These are phyloP conservation scores for Rhagoletis pomonella DNA, from an alignment of 1,140 invertebrate genomes.

Conservation along the genomic window DNA sequence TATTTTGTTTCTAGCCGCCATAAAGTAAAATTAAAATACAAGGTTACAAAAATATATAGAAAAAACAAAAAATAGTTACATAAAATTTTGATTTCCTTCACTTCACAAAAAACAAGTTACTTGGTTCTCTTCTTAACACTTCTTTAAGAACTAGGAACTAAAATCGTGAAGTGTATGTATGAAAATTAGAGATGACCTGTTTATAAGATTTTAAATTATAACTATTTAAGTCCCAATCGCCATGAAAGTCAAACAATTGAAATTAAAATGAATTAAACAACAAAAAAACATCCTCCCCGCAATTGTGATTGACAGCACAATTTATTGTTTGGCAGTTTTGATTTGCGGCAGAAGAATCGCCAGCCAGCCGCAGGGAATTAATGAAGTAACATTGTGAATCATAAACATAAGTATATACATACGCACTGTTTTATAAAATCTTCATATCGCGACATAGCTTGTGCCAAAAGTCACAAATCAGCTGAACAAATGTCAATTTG, in stretches of 20 bases:
- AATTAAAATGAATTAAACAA: background rate
- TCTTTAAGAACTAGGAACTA: too few species aligned
- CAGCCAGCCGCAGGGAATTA: background rate
- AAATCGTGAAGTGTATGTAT: too few species aligned
- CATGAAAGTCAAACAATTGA: background rate
- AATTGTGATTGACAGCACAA: conserved; percentile 36
- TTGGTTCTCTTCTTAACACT: too few species aligned
- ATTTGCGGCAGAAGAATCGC: background rate
- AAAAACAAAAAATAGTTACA: too few species aligned
- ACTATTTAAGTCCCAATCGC: too few species aligned
- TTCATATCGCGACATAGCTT: background rate
- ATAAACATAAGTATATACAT: background rate
- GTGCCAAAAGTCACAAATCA: background rate
- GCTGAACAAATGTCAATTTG: background rate
- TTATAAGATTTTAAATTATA: too few species aligned
- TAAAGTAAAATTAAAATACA: too few species aligned
- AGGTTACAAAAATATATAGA: too few species aligned
- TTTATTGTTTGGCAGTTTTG: conserved; percentile 19
- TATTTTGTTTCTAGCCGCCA: too few species aligned
- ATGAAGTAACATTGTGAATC: background rate
- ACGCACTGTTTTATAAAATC: background rate
- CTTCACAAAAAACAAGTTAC: too few species aligned
- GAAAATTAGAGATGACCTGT: too few species aligned
- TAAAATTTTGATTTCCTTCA: too few species aligned
- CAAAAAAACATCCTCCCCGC: background rate